phyloP scores from a whole-genome alignment of 1,140 invertebrate genomes.

The Zeugodacus cucurbitae region DNA sequence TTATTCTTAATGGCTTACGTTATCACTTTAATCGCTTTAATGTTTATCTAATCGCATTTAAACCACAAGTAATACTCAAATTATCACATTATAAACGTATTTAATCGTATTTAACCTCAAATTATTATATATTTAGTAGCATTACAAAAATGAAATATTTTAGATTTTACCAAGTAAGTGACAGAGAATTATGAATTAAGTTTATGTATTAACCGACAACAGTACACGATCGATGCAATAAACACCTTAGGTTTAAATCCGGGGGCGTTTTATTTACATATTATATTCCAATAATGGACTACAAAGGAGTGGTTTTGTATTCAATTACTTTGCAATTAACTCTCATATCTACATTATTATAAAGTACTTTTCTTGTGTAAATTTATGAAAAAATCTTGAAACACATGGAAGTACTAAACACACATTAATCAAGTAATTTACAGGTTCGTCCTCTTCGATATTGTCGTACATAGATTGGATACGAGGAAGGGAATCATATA shows the following conservation, averaged over 20 bases:
- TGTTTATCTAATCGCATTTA: slow-evolving; percentile 28
- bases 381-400: neutral
- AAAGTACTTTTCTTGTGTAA: neutral
- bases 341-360: no score
- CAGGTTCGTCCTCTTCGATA: neutral
- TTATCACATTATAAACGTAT: neutral
- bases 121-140: neutral
- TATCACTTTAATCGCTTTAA: neutral
- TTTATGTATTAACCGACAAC: neutral
- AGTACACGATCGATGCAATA: neutral
- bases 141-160: slow-evolving; percentile 11
- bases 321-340: neutral
- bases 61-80: neutral
- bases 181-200: neutral
- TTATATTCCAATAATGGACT: neutral
- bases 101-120: neutral
- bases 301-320: neutral
- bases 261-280: neutral
- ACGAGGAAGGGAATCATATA: neutral
- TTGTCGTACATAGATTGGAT: neutral
- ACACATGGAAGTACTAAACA: neutral
- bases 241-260: neutral
- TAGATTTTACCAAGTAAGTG: neutral
- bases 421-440: neutral
- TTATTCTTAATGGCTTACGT: slow-evolving; percentile 30